Evolutionary conservation across 2,113 vertebrate genomes (phyloP).

Genomic region (Geococcyx californianus): DNA sequence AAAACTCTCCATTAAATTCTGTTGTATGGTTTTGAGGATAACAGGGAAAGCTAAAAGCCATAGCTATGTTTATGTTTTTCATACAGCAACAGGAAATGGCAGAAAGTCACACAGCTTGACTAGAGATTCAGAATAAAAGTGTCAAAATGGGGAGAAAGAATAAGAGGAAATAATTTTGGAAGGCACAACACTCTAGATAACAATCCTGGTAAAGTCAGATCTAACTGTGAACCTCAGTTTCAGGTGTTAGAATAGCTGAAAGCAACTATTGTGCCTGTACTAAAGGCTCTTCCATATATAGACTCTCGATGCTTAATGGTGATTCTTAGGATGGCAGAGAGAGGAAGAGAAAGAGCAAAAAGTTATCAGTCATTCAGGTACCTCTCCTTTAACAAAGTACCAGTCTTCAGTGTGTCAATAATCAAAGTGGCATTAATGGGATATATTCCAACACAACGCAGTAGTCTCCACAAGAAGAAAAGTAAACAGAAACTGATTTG

Average conservation of each 20-base stretch:
- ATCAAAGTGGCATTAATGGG: not conserved
- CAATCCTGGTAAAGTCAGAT: not conserved
- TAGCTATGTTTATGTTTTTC: not conserved
- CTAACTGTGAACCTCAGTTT: not conserved
- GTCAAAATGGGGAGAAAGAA: not conserved
- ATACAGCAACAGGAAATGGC: not conserved
- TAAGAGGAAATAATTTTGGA: constrained; percentile 33
- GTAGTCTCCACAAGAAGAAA: constrained; percentile 4
- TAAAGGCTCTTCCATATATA: constrained; percentile 22
- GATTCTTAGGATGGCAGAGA: not conserved
- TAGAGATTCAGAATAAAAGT: not conserved
- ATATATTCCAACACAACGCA: not conserved
- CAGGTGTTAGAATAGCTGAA: constrained; percentile 14
- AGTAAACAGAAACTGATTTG: constrained; percentile 37
- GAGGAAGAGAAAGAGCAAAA: not conserved
- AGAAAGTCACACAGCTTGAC: not conserved
- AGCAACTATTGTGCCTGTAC: not conserved
- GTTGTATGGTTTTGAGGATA: constrained; percentile 38
- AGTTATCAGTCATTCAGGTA: not conserved
- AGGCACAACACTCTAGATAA: constrained; percentile 24
- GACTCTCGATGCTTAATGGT: not conserved
- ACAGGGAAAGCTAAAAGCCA: constrained; percentile 13
- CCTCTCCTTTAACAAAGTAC: not conserved
- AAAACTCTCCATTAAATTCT: not conserved
- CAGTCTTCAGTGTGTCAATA: not conserved